Evolutionary conservation across 1,140 invertebrate species (phyloP), one percentile per base, ranked within the genome.

Genomic region (Dreissena rostriformis): DNA sequence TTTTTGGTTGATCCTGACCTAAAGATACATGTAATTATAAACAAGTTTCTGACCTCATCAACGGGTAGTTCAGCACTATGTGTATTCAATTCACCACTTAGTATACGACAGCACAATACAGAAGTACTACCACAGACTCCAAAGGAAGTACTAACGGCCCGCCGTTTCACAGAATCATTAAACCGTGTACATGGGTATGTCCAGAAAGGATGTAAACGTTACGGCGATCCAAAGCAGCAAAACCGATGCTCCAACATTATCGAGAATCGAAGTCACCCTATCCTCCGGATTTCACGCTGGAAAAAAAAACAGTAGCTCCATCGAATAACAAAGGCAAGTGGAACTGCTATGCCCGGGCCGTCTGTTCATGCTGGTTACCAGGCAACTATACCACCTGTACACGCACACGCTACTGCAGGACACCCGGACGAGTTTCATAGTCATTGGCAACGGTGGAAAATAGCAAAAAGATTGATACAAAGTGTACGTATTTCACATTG

Each of bases 211-310:
- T 85, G 67, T 51, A 52, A 52, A 39, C 52, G 76, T 26, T 78
- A 78, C 67, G 83, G 75, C 1, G 75, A 79, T 26, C 76, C 75
- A 12, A 66, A 28, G 11, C 61, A 77, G 51, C 15, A 5, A 2
- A 63, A 79, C 5, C 65, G 70, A 19, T 79, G 70, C 55, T 71
- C 67, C 1, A 66, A n/a, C 80, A 82, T 49, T 82, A 74, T 68
- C 22, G 67, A 19, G 8, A 26, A 17, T 70, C 70, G 7, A 66
- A 39, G 29, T 0, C 55, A 15, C 12, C 11, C n/a, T 52, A 24
- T 26, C 55, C 51, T 10, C 71, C 71, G 24, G 22, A 61, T 61
- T 39, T 53, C 39, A 39, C 39, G 39, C 39, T 5, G 8, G 39
- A 39, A 39, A 39, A 39, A n/a, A 39, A 2, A 5, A 5, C 39